Percentiles rank a stretch among this genome's conserved stretches.
These are phyloP conservation scores for Lycopodina hypogea DNA, from an alignment of 37 sponge, comb jelly and placozoan species.

Conservation along the genomic window DNA sequence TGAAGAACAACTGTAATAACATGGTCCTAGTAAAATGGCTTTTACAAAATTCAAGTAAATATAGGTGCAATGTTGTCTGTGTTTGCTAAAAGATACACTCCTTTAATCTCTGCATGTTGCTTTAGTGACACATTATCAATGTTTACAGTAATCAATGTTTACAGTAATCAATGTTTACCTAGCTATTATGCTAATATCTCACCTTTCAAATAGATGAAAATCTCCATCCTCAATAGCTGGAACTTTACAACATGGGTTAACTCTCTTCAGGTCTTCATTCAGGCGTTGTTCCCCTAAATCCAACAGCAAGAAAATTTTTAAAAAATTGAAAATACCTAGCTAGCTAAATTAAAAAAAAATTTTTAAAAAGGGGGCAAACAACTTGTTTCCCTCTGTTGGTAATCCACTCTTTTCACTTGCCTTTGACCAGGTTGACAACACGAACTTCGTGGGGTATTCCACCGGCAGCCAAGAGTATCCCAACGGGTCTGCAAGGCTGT, in stretches of 20 bases:
- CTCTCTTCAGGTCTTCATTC: constrained; percentile 21
- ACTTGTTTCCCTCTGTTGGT: background rate
- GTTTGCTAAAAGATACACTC: too few relatives aligned
- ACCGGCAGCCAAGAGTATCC: constrained; percentile 51
- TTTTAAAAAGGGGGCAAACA: too few relatives aligned
- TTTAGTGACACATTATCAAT: too few relatives aligned
- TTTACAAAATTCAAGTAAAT: too few relatives aligned
- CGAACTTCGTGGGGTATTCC: constrained; percentile 46
- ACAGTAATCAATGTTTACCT: too few relatives aligned
- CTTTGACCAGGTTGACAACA: constrained; percentile 35
- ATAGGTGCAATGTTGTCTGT: too few relatives aligned
- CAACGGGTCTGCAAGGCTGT: constrained; percentile 64
- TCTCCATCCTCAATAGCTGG: constrained; percentile 63
- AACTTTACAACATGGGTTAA: constrained; percentile 24
- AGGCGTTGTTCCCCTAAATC: constrained; percentile 37
- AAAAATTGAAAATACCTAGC: background rate
- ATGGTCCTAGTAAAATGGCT: too few relatives aligned
- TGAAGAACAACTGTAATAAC: too few relatives aligned
- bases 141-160: too few relatives aligned
- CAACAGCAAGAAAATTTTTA: background rate
- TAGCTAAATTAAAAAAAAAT: too few relatives aligned
- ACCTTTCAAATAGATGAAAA: constrained; percentile 61
- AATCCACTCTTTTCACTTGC: constrained; percentile 12
- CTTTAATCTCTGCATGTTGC: too few relatives aligned
- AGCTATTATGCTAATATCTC: too few relatives aligned